Conservation (phyloP, 2,797 vertebrate genomes). For the Sebastes nivosus region DNA sequence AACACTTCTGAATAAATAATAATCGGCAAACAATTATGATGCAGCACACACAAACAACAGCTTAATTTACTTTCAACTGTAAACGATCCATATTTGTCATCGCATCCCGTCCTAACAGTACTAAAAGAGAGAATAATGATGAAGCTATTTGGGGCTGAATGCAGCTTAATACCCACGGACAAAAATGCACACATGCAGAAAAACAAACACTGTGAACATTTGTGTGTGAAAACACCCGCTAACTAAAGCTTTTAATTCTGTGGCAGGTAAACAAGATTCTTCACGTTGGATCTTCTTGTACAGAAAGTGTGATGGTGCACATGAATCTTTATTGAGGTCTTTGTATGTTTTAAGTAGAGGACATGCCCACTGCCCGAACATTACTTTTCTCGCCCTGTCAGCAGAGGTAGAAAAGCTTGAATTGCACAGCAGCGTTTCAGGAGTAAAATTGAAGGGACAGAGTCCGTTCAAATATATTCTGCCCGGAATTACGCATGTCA, state of each 20-base stretch:
- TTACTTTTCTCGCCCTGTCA: not conserved
- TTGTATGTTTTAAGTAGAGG: not conserved
- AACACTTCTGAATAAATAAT: conserved; percentile 74
- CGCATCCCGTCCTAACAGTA: not conserved
- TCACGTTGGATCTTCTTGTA: not conserved
- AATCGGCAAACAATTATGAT: conserved; percentile 65
- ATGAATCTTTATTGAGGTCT: not conserved
- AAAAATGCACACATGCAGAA: conserved; percentile 1
- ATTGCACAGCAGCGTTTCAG: not conserved
- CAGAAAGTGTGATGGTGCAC: not conserved
- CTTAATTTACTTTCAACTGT: conserved; percentile 61
- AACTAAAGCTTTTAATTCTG: not conserved
- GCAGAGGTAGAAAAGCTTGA: not conserved
- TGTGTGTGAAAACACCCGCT: not conserved
- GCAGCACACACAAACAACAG: conserved; percentile 62
- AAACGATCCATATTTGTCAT: conserved; percentile 58
- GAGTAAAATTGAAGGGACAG: not conserved
- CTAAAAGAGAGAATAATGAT: conserved; percentile 35
- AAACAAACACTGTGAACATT: not conserved
- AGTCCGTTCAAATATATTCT: not conserved
- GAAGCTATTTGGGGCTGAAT: not conserved
- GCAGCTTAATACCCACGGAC: not conserved
- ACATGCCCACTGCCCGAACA: not conserved
- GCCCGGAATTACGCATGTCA: not conserved
- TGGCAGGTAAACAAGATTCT: not conserved